Conservation (phyloP, 1,140 invertebrate species). For the Tigriopus japonicus region DNA sequence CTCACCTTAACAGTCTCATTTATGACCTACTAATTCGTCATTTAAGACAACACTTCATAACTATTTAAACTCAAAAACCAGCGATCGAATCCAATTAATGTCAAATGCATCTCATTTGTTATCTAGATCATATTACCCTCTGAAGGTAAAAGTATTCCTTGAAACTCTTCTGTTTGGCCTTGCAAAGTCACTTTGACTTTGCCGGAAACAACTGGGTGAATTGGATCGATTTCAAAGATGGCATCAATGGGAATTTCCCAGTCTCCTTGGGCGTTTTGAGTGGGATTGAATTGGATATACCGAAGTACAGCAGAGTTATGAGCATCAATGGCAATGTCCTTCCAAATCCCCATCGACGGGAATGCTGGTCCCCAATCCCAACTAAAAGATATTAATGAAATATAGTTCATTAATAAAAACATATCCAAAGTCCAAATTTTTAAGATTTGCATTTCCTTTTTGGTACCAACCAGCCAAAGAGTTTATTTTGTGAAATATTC, state of each 20-base stretch:
- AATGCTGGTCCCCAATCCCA: constrained; percentile 99
- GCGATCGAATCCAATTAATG: no score
- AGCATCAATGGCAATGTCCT: constrained; percentile 19
- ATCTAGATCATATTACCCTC: background rate
- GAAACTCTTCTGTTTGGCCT: constrained; percentile 12
- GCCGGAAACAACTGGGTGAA: background rate
- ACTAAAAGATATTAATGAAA: constrained; percentile 25
- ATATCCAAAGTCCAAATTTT: no score
- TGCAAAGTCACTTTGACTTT: background rate
- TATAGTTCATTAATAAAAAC: no score
- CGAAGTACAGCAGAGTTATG: constrained; percentile 2
- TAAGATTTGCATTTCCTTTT: no score
- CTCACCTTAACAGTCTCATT: no score
- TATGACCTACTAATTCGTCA: no score
- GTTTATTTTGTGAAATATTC: no score
- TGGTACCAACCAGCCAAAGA: no score
- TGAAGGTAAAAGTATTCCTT: background rate
- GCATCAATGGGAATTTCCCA: background rate
- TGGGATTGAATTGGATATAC: background rate
- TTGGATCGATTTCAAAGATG: background rate
- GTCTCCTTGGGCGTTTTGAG: background rate
- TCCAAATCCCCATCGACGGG: constrained; percentile 82
- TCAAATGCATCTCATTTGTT: no score
- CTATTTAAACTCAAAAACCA: no score
- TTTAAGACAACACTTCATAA: no score